Evolutionary conservation across 2,888 invertebrate species (phyloP), one percentile per base, ranked within the genome.

Genomic region (Electrophaes corylata): DNA sequence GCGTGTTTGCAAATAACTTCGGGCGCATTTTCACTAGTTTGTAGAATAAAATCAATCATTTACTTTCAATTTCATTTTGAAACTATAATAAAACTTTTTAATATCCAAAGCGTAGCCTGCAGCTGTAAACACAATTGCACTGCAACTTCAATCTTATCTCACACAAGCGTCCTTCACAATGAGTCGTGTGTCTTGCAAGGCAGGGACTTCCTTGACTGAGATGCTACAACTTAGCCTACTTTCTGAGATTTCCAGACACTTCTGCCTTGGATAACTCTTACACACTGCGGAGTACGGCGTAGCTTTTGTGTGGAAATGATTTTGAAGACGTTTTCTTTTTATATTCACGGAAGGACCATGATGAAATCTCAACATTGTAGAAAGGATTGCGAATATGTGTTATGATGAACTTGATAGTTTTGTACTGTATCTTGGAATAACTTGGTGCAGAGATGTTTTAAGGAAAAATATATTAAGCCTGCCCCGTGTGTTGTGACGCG

Each of bases 161-260:
- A 26, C 49, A 31, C 39, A 51, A 44, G 48, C 31, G 33, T 29
- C 11, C 58, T 54, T 33, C 31, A 59, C 58, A 58, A 58, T 53
- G 54, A 33, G 26, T 23, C 47, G 29, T 48, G 48, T 53, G 52
- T 50, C 37, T 58, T 50, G 39, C 57, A 48, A 37, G 41, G 47
- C 46, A 47, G 50, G 39, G 50, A 57, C 47, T 52, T 53, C 33
- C 37, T 47, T 60, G 64, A 56, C 58, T 37, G 37, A 47, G 54
- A 62, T 43, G 57, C 16, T 16, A 47, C 57, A 59, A 64, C 60
- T 66, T 64, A 57, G 35, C 66, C 66, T 45, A 66, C 50, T 60
- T 66, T 55, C 60, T 47, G 51, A 35, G 49, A 16, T 31, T 39
- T 35, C 40, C 14, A 14, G 29, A 45, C 44, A 49, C 50, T 43